Conservation (phyloP, 2,113 vertebrate species). For the Siphamia tubifer region DNA sequence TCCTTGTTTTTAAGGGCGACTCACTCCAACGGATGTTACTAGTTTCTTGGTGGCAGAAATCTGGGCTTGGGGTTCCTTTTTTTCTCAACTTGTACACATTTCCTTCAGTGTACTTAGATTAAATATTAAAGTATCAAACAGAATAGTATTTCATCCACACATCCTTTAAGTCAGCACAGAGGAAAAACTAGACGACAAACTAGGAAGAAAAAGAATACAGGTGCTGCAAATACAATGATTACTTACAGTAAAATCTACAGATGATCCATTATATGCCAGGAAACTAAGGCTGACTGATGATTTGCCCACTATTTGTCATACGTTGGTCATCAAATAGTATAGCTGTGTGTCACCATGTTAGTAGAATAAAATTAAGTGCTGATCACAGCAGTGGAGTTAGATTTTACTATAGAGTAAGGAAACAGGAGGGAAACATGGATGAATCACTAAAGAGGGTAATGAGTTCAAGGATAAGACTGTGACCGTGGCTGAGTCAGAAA, state of each 20-base stretch:
- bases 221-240: background rate
- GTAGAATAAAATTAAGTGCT: conserved; percentile 34
- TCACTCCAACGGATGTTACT: background rate
- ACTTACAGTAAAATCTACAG: background rate
- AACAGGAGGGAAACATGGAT: conserved; percentile 1
- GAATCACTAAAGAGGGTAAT: conserved; percentile 43
- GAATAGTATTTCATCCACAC: background rate
- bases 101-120: background rate
- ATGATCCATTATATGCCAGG: background rate
- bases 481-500: conserved; percentile 16
- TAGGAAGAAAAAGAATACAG: background rate
- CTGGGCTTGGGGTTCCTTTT: background rate
- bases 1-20: conserved; percentile 25
- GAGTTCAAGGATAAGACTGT: background rate
- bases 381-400: conserved; percentile 47
- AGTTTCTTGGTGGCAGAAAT: conserved; percentile 3
- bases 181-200: background rate
- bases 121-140: conserved; percentile 4
- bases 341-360: conserved; percentile 29
- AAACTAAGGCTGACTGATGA: background rate
- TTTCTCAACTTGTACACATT: conserved; percentile 9
- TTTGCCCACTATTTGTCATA: background rate
- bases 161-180: background rate
- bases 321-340: conserved; percentile 20
- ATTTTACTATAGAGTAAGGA: conserved; percentile 4